Percentiles rank a stretch among this genome's conserved stretches.
These are phyloP conservation scores for Bombus huntii DNA, from an alignment of 1,140 invertebrate genomes.

Conservation along the genomic window DNA sequence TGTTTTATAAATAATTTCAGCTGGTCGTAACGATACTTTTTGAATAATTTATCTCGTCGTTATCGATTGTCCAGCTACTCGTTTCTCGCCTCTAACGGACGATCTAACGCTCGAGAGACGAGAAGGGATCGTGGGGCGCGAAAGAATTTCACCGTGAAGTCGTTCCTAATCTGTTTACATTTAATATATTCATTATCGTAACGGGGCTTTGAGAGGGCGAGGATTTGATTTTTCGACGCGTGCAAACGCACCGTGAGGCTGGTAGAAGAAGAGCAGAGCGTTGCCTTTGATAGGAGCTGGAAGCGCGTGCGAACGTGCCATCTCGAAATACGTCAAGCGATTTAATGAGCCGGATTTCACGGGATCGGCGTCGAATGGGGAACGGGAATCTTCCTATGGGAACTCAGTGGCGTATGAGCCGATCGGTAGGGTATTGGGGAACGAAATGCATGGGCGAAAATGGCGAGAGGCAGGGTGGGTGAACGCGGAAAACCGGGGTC, in stretches of 20 bases:
- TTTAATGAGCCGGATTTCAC: slow-evolving; percentile 72
- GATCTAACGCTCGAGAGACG: not conserved
- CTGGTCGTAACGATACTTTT: not conserved
- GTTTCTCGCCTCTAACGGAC: not conserved
- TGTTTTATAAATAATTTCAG: slow-evolving; percentile 16
- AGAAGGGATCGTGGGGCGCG: not conserved
- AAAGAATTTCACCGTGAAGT: not conserved
- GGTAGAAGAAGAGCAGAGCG: not conserved
- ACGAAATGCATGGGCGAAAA: slow-evolving; percentile 41
- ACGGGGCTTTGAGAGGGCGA: not conserved
- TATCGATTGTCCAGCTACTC: not conserved
- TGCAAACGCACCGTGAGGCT: not conserved
- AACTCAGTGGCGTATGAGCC: slow-evolving; percentile 36
- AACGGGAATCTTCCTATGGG: slow-evolving; percentile 43
- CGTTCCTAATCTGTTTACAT: slow-evolving; percentile 34
- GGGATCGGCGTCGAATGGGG: slow-evolving; percentile 55
- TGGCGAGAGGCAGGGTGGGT: not conserved
- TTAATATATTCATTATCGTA: slow-evolving; percentile 36
- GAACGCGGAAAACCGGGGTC: slow-evolving; percentile 51
- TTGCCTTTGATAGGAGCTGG: slow-evolving; percentile 48
- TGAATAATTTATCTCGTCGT: not conserved
- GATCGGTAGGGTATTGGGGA: slow-evolving; percentile 44
- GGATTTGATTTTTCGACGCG: slow-evolving; percentile 28
- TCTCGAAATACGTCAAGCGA: slow-evolving; percentile 60
- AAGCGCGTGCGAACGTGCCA: slow-evolving; percentile 40